Evolutionary conservation across 2,797 vertebrate genomes (phyloP).

Genomic region (Trachops cirrhosus): DNA sequence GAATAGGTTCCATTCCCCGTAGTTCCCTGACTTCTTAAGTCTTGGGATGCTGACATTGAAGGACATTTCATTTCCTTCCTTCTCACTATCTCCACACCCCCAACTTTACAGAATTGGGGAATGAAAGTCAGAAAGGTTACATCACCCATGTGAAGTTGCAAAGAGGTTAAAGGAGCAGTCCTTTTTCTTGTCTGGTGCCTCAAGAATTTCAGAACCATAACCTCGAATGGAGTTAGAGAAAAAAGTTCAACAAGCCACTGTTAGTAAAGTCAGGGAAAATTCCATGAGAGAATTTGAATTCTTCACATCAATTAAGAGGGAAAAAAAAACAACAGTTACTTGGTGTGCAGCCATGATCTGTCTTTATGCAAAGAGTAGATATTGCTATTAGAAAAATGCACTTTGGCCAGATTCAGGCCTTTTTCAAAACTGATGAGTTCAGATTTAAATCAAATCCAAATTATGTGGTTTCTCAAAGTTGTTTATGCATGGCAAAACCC

Average conservation of each 20-base stretch:
- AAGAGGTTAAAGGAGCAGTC: background rate
- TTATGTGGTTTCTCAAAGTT: constrained; percentile 26
- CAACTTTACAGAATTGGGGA: background rate
- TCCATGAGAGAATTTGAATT: constrained; percentile 19
- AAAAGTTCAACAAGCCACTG: background rate
- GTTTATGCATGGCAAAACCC: constrained; percentile 35
- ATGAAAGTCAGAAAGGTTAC: background rate
- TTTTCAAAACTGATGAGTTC: constrained; percentile 36
- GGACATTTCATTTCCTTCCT: background rate
- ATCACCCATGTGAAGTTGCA: background rate
- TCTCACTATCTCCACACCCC: background rate
- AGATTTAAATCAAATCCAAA: constrained; percentile 58
- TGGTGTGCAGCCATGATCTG: background rate
- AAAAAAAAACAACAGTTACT: background rate
- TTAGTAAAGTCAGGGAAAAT: constrained; percentile 42
- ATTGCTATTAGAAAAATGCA: constrained; percentile 32
- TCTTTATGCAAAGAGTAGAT: constrained; percentile 19
- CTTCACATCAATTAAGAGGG: background rate
- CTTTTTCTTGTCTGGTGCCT: background rate
- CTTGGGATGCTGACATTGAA: background rate
- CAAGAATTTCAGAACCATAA: background rate
- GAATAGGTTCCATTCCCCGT: background rate
- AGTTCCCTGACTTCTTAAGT: background rate
- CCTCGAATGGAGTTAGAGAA: background rate
- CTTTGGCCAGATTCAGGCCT: constrained; percentile 35